A percentile compares a stretch with the other conserved stretches of the same genome.
These are phyloP conservation scores for Irena cyanogastra DNA, from an alignment of 2,113 vertebrate genomes.

Conservation along the genomic window DNA sequence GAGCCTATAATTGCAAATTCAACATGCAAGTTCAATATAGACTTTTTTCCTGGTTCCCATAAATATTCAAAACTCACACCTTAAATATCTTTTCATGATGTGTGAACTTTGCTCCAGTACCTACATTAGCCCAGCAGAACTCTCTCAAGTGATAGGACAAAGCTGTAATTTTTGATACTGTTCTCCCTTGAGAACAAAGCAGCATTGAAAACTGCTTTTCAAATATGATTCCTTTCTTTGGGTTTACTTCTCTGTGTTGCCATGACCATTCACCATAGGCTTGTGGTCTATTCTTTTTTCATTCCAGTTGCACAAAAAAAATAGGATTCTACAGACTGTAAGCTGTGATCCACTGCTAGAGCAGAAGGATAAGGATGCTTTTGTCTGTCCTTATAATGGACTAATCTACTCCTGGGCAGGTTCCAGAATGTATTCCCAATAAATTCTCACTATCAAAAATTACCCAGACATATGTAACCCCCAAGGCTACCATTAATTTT, in stretches of 20 bases:
- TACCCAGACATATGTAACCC: neutral
- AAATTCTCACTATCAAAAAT: neutral
- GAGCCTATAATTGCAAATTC: neutral
- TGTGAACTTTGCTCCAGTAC: neutral
- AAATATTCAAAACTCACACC: neutral
- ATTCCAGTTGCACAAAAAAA: neutral
- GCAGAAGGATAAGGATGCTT: neutral
- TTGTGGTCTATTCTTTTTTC: neutral
- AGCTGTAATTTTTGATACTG: neutral
- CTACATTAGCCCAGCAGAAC: neutral
- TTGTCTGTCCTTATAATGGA: neutral
- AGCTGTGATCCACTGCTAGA: neutral
- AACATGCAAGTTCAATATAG: neutral
- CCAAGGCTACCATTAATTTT: conserved; percentile 14
- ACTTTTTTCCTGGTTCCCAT: neutral
- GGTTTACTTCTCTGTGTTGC: neutral
- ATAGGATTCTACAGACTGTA: fast-evolving
- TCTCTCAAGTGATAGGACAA: neutral
- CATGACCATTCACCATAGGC: neutral
- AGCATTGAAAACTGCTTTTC: neutral
- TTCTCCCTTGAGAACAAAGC: neutral
- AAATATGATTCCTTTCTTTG: neutral
- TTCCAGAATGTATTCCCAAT: conserved; percentile 6
- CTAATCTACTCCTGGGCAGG: neutral
- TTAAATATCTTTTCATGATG: neutral